Evolutionary conservation across 2,797 vertebrate species (phyloP), one percentile per base, ranked within the genome.

Genomic region (Semotilus atromaculatus): DNA sequence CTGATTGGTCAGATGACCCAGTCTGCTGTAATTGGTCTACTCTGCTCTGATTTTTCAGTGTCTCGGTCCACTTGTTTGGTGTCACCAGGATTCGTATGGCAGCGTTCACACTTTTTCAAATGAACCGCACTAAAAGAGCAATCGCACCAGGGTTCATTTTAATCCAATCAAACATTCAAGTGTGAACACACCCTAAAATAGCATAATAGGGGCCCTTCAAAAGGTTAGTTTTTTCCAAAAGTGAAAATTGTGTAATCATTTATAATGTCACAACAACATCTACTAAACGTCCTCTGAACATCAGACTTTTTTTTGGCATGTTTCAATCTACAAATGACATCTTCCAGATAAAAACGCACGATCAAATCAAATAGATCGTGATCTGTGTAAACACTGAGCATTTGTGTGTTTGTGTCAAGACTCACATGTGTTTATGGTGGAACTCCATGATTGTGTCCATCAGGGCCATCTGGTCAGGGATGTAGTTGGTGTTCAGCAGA

Each of bases 361-460:
- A 62, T 13, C n/a, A 13, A 76, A 45, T 68, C 72, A 68, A 26
- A 62, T 70, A 77, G 80, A 89, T 79, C 21, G 21, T 76, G 81
- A 73, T 79, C n/a, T 5, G 9, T 40, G 21, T 81, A 88, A 89
- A 90, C 51, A 38, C 43, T n/a, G 29, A 19, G 43, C 0, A 1
- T 68, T 36, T 18, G 36, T 45, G 55, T 45, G 11, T 62, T 26
- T 58, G 53, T 3, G 40, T 38, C 26, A 3, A 31, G 23, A 95
- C 98, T 96, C 93, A 99, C 98, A 95, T 92, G 89, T 99, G 96
- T 89, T 95, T 97, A 31, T 94, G 97, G 92, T 99, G 98, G 92
- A 96, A 98, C 88, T 99, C 98, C 96, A 97, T 96, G 79, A 99
- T 97, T 91, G 96, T 98, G 90, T 99, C 98, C 90, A 98, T 97